Evolutionary conservation across 2,888 invertebrate genomes (phyloP).

Genomic region (Dynastes hyllus): DNA sequence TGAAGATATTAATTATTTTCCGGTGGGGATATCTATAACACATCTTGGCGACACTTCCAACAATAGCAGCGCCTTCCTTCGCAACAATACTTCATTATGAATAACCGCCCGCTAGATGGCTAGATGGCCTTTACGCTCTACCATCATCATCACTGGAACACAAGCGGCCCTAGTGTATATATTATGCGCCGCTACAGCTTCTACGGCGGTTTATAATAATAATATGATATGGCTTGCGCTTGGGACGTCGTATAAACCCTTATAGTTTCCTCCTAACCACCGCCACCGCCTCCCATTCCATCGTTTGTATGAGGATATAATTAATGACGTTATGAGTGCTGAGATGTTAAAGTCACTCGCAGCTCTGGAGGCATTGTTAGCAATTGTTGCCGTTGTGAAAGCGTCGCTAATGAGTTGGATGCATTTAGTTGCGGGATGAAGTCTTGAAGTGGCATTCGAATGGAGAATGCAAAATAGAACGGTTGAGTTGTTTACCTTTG

Average conservation of each 20-base stretch:
- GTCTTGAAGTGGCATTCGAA: too few relatives aligned
- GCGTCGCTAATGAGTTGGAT: conserved; percentile 10
- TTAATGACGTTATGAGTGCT: conserved; percentile 26
- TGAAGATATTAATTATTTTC: conserved; percentile 37
- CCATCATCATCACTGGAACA: not conserved
- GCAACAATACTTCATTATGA: conserved; percentile 41
- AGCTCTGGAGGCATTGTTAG: conserved; percentile 6
- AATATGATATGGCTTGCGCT: conserved; percentile 7
- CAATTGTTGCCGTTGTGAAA: conserved; percentile 25
- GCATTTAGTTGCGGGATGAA: not conserved
- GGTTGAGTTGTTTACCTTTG: too few relatives aligned
- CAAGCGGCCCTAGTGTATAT: too few relatives aligned
- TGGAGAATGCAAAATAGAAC: not conserved
- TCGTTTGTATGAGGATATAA: not conserved
- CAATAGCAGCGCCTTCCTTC: conserved; percentile 10
- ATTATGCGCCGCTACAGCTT: not conserved
- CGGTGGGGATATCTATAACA: conserved; percentile 18
- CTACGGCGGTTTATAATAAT: not conserved
- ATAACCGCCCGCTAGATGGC: conserved; percentile 11
- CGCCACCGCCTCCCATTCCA: too few relatives aligned
- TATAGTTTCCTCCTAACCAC: too few relatives aligned
- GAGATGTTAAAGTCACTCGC: conserved; percentile 24
- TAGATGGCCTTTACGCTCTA: not conserved
- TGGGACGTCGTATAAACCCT: not conserved
- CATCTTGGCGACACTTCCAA: conserved; percentile 43